Conservation (phyloP, 1,140 invertebrate species). For the Vanessa tameamea region DNA sequence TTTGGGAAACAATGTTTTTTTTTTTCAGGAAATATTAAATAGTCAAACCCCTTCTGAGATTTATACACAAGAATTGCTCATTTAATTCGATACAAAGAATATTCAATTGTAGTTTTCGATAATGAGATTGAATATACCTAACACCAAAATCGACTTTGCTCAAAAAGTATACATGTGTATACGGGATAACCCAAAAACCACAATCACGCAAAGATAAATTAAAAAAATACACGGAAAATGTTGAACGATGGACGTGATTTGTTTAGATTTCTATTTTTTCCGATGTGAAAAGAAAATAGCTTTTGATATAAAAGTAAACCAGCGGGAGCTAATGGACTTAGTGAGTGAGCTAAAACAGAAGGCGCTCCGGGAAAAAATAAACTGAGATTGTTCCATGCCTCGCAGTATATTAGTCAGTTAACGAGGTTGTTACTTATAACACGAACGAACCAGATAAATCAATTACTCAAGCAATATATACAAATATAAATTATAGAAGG, state of each 20-base stretch:
- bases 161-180: not conserved
- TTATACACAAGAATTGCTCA: too few species aligned
- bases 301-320: conserved; percentile 63
- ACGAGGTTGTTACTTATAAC: conserved; percentile 45
- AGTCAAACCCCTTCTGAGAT: too few species aligned
- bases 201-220: conserved; percentile 14
- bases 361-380: conserved; percentile 66
- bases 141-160: not conserved
- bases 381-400: conserved; percentile 42
- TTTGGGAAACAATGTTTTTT: too few species aligned
- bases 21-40: too few species aligned
- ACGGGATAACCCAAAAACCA: not conserved
- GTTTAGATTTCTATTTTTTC: conserved; percentile 52
- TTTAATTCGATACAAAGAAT: too few species aligned
- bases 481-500: not conserved
- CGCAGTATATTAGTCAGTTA: conserved; percentile 41
- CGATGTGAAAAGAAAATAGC: conserved; percentile 56
- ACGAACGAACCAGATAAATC: conserved; percentile 32
- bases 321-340: conserved; percentile 68
- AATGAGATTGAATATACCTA: too few species aligned
- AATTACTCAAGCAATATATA: conserved; percentile 32
- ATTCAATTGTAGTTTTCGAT: too few species aligned
- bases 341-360: conserved; percentile 72
- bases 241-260: conserved; percentile 39
- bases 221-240: conserved; percentile 20